Conservation (phyloP, 2,113 vertebrate species). For the Platycercus adscitus region DNA sequence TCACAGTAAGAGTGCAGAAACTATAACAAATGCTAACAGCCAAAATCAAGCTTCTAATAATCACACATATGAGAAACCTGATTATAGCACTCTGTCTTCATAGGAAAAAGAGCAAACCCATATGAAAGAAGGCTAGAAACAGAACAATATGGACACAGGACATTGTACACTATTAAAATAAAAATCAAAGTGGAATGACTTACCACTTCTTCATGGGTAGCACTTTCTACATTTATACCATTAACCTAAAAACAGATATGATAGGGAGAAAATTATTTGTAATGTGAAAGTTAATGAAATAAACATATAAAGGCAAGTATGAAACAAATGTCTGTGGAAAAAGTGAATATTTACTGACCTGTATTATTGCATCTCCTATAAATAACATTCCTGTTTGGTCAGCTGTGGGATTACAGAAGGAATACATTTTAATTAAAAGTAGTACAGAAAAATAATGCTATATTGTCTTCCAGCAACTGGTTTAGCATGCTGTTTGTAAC, state of each 20-base stretch:
- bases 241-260: conserved; percentile 83
- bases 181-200: conserved; percentile 70
- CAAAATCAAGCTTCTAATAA: neutral
- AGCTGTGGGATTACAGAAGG: conserved; percentile 80
- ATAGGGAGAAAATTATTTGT: conserved; percentile 28
- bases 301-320: neutral
- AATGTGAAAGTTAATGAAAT: neutral
- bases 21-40: neutral
- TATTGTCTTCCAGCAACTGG: neutral
- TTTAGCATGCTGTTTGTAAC: neutral
- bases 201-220: conserved; percentile 94
- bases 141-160: neutral
- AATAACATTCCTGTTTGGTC: conserved; percentile 93
- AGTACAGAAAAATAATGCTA: conserved; percentile 39
- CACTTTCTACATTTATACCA: conserved; percentile 90
- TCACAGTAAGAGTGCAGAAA: neutral
- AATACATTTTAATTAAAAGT: conserved; percentile 79
- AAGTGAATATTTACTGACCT: conserved; percentile 81
- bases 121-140: neutral
- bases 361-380: conserved; percentile 89
- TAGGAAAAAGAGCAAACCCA: neutral
- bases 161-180: neutral
- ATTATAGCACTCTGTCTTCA: neutral
- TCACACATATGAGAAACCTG: neutral
- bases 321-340: neutral